Evolutionary conservation across 2,113 vertebrate genomes (phyloP).

Genomic region (Myiopsitta monachus): DNA sequence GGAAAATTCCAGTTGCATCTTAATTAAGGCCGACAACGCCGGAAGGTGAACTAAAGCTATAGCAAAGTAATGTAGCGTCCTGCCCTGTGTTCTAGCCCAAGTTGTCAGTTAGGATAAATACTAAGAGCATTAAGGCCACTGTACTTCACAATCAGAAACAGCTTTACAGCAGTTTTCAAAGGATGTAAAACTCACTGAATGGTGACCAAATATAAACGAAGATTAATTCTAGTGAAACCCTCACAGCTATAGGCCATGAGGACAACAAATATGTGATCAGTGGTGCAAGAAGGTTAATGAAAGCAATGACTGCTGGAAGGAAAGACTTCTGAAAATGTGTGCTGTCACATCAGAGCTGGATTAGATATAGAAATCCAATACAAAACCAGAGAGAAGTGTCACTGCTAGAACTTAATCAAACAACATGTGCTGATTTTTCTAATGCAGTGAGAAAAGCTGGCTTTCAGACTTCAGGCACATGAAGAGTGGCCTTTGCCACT

Average conservation of each 20-base stretch:
- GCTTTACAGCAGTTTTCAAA: slow-evolving; percentile 36
- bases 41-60: slow-evolving; percentile 6
- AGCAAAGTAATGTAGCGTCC: background rate
- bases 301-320: slow-evolving; percentile 38
- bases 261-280: slow-evolving; percentile 74
- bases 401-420: slow-evolving; percentile 29
- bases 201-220: slow-evolving; percentile 68
- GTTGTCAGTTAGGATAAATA: slow-evolving; percentile 67
- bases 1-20: slow-evolving; percentile 23
- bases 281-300: slow-evolving; percentile 75
- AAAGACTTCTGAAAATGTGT: background rate
- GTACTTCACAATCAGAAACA: background rate
- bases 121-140: slow-evolving; percentile 49
- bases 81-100: slow-evolving; percentile 17
- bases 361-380: slow-evolving; percentile 17
- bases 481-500: background rate
- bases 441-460: background rate
- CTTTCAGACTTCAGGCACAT: background rate
- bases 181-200: slow-evolving; percentile 64
- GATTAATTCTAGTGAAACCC: slow-evolving; percentile 56
- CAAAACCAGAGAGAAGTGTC: slow-evolving; percentile 5
- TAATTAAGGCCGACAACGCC: slow-evolving; percentile 16
- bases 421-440: slow-evolving; percentile 5
- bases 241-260: slow-evolving; percentile 4
- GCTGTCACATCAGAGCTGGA: slow-evolving; percentile 46